Evolutionary conservation across 2,113 vertebrate genomes (phyloP), one percentile per base, ranked within the genome.

Genomic region (Beaufortia kweichowensis): DNA sequence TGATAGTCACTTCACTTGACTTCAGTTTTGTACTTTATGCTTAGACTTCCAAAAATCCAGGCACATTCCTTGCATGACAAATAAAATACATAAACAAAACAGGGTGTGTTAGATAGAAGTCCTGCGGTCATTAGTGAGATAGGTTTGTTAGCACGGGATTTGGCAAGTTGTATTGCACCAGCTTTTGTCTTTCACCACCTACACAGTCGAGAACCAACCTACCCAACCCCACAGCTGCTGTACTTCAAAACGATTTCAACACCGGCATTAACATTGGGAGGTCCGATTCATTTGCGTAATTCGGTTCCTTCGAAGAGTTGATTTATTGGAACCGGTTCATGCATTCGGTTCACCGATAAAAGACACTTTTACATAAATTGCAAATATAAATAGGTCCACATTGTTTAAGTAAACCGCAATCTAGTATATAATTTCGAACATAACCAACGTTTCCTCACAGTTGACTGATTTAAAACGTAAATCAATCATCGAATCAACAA

Each of bases 111-210:
- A 66, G 41, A 29, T 11, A 48, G 46, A 65, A 46, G 61, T 10
- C 17, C n/a, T 63, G 61, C n/a, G 29, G 48, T 35, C 66, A 46
- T 50, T 55, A 55, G 0, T 11, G 50, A 48, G 68, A 69, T 28
- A 71, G 53, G 53, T 29, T 39, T 17, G 35, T 57, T 39, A 35
- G 29, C 5, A 55, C 4, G 67, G 48, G 48, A 55, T 29, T 35
- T 57, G 68, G 21, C 31, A 41, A 71, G 53, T 71, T 55, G 31
- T 14, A 71, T 71, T 71, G 68, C 68, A 71, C 28, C 48, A 71
- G 53, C 31, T 71, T 57, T 71, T 35, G 21, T 71, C 31, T 71
- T 71, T 57, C 29, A 4, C 50, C 53, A 71, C 68, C 67, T 39
- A 71, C 50, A 53, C 66, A 71, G 28, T 9, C 8, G 35, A 39